These are phyloP conservation scores for Anthrax anthrax DNA, from an alignment of 2,888 invertebrate species.

Conservation along the genomic window DNA sequence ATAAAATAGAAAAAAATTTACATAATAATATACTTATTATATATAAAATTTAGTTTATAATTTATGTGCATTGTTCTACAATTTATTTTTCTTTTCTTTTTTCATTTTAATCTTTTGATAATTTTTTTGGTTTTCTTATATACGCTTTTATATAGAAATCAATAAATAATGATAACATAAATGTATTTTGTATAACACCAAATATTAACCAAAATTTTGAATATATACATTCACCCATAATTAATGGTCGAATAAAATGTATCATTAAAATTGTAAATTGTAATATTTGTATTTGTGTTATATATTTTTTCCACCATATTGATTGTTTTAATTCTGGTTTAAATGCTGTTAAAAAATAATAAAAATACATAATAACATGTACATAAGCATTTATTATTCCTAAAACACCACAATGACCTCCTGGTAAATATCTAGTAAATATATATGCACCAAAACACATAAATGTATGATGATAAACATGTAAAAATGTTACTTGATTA, in stretches of 20 bases:
- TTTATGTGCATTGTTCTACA: no score
- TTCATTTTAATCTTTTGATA: no score
- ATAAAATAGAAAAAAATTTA: no score
- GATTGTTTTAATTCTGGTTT: conserved; percentile 53
- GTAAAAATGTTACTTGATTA: conserved; percentile 51
- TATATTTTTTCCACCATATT: conserved; percentile 72
- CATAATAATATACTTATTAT: no score
- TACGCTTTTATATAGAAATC: conserved; percentile 56
- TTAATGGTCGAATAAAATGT: conserved; percentile 39
- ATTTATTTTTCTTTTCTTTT: no score
- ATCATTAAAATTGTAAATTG: conserved; percentile 49
- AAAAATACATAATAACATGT: conserved; percentile 68
- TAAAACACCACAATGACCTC: conserved; percentile 50
- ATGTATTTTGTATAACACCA: conserved; percentile 47
- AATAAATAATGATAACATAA: conserved; percentile 48
- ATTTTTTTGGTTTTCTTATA: conserved; percentile 23
- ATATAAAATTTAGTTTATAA: no score
- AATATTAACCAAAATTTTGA: conserved; percentile 42
- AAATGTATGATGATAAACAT: conserved; percentile 56
- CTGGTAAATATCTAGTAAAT: conserved; percentile 41
- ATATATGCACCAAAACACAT: conserved; percentile 51
- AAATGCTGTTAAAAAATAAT: conserved; percentile 63
- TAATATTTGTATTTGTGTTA: conserved; percentile 70
- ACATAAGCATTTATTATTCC: conserved; percentile 59
- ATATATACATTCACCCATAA: conserved; percentile 41